Evolutionary conservation across 2,113 vertebrate species (phyloP), one percentile per base, ranked within the genome.

Genomic region (Gymnocephalus cernua): DNA sequence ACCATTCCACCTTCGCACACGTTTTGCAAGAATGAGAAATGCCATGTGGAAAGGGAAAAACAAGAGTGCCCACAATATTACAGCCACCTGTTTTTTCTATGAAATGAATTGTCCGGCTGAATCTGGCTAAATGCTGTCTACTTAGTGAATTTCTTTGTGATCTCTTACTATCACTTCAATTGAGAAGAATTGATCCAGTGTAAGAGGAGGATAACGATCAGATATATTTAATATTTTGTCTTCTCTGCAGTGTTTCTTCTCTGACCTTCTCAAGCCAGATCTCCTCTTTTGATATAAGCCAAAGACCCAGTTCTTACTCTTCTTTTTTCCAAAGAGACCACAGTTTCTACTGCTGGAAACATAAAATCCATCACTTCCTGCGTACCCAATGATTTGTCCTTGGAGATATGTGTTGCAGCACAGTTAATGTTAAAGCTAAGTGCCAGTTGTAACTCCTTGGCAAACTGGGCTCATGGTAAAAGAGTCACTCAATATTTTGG

Each of bases 1-100:
- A 54, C 59, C 58, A 70, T 58, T 85, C 89, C 81, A 63, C 88
- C 85, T 88, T 89, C 32, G 29, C 84, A 91, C 58, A 59, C 61
- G 74, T 76, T 63, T 11, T 73, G n/a, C 59, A 15, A 19, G 27
- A 53, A 27, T 47, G 29, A 62, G 59, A 50, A 23, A 45, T 19
- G 67, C 35, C 45, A 80, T 69, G 80, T 59, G 80, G 66, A 72
- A 64, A 23, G 54, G 61, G 56, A 27, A 13, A 59, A 64, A 82
- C 47, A 65, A 41, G 32, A 58, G 58, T 27, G 21, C 1, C 21
- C 51, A 18, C 56, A 66, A 50, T 66, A 76, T 85, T 47, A 35
- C 6, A 1, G 38, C 72, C 83, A 82, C 59, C 76, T 75, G 51
- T 47, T 85, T 32, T 6, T 59, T 25, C 29, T 19, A 0, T 27